A percentile compares a stretch with the other conserved stretches of the same genome.
Evolutionary conservation across 2,797 vertebrate species (phyloP).

Genomic region (Sebastiscus tertius): DNA sequence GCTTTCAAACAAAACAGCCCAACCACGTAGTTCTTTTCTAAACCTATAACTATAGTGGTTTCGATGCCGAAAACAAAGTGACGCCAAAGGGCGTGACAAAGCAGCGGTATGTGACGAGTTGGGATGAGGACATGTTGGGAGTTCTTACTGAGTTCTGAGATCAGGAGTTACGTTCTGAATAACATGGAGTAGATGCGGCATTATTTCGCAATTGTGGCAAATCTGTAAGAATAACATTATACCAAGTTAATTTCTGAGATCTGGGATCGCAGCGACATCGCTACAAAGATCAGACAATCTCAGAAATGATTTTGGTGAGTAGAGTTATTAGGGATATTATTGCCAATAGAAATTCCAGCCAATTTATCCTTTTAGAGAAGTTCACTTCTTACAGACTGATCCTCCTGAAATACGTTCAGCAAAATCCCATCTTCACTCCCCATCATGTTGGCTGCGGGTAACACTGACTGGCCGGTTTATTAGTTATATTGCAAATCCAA

Average conservation of each 20-base stretch:
- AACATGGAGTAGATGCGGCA: background rate
- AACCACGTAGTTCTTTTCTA: too few species aligned
- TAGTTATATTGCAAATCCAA: slow-evolving; percentile 18
- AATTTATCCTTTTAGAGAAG: background rate
- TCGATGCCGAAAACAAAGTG: too few species aligned
- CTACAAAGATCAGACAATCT: background rate
- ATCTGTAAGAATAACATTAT: background rate
- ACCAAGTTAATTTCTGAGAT: background rate
- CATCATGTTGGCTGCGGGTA: background rate
- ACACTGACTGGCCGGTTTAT: slow-evolving; percentile 16
- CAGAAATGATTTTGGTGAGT: background rate
- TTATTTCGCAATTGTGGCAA: background rate
- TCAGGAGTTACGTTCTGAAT: background rate
- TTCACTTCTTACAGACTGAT: background rate
- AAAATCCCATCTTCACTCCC: background rate
- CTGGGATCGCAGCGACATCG: background rate
- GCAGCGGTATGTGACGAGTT: too few species aligned
- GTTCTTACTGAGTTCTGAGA: background rate
- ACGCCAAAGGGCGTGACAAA: too few species aligned
- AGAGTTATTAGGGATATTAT: background rate
- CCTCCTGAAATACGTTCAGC: background rate
- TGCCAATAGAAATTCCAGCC: background rate
- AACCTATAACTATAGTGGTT: too few species aligned
- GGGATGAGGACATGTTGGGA: background rate
- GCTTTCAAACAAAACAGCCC: too few species aligned